Conservation (phyloP, 2,888 invertebrate species). For the Cheilosia pagana region DNA sequence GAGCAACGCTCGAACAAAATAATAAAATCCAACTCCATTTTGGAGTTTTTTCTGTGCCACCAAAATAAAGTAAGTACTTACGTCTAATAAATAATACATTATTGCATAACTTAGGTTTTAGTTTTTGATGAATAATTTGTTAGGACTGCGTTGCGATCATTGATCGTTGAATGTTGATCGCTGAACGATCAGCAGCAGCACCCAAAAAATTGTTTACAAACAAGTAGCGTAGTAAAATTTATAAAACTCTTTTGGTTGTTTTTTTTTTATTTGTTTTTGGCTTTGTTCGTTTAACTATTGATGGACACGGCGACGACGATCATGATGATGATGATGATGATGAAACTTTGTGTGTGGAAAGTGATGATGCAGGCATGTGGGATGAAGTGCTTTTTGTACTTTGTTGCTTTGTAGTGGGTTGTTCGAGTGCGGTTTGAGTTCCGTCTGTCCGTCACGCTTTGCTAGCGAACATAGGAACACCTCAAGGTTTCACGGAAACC, state of each 20-base stretch:
- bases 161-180: constrained; percentile 27
- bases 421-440: constrained; percentile 53
- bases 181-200: constrained; percentile 6
- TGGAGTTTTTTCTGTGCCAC: constrained; percentile 18
- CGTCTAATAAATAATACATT: constrained; percentile 64
- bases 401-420: constrained; percentile 53
- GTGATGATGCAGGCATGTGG: constrained; percentile 51
- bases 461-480: constrained; percentile 43
- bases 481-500: constrained; percentile 68
- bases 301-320: constrained; percentile 7
- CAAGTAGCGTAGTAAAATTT: constrained; percentile 54
- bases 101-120: constrained; percentile 52
- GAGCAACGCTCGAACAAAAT: not conserved
- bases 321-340: constrained; percentile 42
- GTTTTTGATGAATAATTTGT: constrained; percentile 40
- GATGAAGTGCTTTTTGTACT: constrained; percentile 13
- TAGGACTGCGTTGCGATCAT: constrained; percentile 36
- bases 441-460: constrained; percentile 67
- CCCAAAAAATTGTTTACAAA: constrained; percentile 54
- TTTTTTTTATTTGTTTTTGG: constrained; percentile 19
- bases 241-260: constrained; percentile 29
- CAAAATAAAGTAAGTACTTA: constrained; percentile 32
- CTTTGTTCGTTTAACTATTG: constrained; percentile 16
- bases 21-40: constrained; percentile 12
- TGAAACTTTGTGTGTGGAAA: constrained; percentile 50